Evolutionary conservation across 2,888 invertebrate genomes (phyloP), one percentile per base, ranked within the genome.

Genomic region (Chamaedrilus cognettii): DNA sequence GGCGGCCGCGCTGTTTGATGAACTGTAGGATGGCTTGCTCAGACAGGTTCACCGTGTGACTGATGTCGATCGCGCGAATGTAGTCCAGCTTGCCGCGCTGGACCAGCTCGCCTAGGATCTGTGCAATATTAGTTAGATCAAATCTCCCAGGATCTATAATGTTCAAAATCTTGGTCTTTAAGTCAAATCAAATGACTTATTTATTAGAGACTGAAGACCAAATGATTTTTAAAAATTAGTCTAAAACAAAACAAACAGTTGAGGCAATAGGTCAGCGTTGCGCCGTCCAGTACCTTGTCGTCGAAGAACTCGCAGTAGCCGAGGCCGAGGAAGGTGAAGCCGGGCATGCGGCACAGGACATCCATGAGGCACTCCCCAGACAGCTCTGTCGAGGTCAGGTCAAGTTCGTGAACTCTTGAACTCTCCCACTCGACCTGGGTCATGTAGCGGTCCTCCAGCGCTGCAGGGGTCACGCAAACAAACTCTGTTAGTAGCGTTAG

Each of bases 381-480:
- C 68, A 99, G 85, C 84, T 99, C 98, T 0, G 68, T 68, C 1
- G 95, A 99, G 0, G 96, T 95, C 66, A 99, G 91, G 79, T 99
- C 99, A 75, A 99, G 83, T 85, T 99, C 99, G 82, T 92, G 93
- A 66, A 99, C 85, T n/a, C 77, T 75, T 1, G 94, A 92, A 28
- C 96, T 95, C 83, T 99, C 97, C 99, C 99, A 99, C 79, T 98
- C 97, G 5, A 96, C 96, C 80, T 91, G 91, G 90, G 93, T 93
- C 69, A 99, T 91, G 82, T 92, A 89, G 76, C 95, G 94, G 75
- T 94, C 95, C 80, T 92, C 91, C 7, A 99, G 87, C 83, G 90
- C 95, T 94, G 81, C 2, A 42, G 19, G 42, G 42, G 42, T 42
- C 19, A 42, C 11, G 19, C 11, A 15, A 15, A 42, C 42, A 42